Base-by-base conservation (phyloP, 2,888 invertebrate genomes). In the Plemyria rubiginata region DNA sequence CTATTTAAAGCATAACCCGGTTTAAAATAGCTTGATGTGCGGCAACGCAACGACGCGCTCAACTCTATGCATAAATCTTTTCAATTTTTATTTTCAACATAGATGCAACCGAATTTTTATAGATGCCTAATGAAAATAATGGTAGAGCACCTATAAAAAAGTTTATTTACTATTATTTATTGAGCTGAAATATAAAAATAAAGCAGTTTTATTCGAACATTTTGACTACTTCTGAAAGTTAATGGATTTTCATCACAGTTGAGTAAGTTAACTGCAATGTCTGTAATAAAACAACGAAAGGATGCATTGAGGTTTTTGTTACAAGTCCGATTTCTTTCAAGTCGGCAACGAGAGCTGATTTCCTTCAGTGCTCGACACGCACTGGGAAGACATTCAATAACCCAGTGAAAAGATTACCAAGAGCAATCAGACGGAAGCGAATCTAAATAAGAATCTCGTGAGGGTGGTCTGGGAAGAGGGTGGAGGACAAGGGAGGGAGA, bases 401-500 rank as follows among this genome's bases (percentile, higher is more conserved):
- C 89, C 87, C 83, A 90, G 90, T 88, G 91, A 90, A 92, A 92
- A 92, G 92, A 92, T 92, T 91, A 92, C 91, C 84, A 87, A 89
- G 91, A 91, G 92, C 92, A 92, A 92, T 92, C 92, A 92, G 91
- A 90, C 90, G 92, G 91, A 92, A 92, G 92, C 91, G 90, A 92
- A 92, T 92, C 92, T 92, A 92, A 92, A 92, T 92, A 92, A 92
- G 92, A 92, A 92, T 92, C 92, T 92, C 88, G 88, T 86, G 88
- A 87, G 90, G 88, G 87, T 87, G 87, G 85, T 83, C 82, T 86
- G 86, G 60, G 49, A 62, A 81, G 79, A 82, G 77, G 81, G 78
- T 76, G 80, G 84, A 81, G 82, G 80, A 80, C 78, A 74, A 75
- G 76, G 77, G 77, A 81, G 85, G 85, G 77, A 80, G 78, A 81